Conservation (phyloP, 2,797 vertebrate species). For the Cryptoprocta ferox region DNA sequence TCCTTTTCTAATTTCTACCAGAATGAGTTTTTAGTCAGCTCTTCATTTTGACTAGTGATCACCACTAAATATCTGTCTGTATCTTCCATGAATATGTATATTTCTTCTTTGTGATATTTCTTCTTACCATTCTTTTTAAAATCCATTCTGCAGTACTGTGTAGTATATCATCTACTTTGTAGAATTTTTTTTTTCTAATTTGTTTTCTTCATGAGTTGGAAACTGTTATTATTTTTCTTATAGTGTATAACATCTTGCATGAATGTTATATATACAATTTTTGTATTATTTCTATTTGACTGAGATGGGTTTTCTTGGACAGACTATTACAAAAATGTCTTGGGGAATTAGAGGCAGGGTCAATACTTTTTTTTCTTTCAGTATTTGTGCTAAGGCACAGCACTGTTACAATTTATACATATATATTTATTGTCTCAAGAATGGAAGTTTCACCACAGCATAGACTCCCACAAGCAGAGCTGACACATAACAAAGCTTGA, state of each 20-base stretch:
- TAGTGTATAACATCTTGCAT: neutral
- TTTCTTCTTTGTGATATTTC: neutral
- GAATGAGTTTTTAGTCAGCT: neutral
- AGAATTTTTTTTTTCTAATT: neutral
- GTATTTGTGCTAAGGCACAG: neutral
- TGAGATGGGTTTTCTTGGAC: neutral
- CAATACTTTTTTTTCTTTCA: neutral
- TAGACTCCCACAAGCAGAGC: neutral
- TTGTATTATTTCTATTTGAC: neutral
- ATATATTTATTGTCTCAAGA: neutral
- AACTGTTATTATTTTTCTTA: neutral
- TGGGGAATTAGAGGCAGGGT: neutral
- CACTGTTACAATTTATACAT: neutral
- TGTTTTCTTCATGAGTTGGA: neutral
- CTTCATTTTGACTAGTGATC: neutral
- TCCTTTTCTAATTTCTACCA: neutral
- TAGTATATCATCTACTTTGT: neutral
- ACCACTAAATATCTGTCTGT: neutral
- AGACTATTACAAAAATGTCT: neutral
- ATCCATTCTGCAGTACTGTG: neutral
- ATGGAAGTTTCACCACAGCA: neutral
- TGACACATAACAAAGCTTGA: neutral
- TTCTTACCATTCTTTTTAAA: neutral
- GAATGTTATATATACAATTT: neutral
- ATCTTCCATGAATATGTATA: neutral